Evolutionary conservation across 2,113 vertebrate species (phyloP).

Genomic region (Pipa parva): DNA sequence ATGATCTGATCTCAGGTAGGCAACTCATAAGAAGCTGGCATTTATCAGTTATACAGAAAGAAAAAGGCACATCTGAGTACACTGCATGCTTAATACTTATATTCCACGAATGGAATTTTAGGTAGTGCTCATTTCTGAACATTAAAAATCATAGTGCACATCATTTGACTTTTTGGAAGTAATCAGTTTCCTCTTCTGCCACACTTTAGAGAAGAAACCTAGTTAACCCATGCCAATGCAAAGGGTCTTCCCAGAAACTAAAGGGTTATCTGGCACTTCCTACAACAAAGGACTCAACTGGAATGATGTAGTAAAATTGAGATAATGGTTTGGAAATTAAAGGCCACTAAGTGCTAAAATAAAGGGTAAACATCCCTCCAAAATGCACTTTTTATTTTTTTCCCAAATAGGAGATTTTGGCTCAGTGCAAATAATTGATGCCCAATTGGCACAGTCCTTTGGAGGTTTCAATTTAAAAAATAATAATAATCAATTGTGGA

Average conservation of each 20-base stretch:
- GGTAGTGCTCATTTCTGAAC: constrained; percentile 46
- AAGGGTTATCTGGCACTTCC: neutral
- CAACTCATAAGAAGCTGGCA: constrained; percentile 33
- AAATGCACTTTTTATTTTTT: constrained; percentile 53
- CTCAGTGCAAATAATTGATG: constrained; percentile 62
- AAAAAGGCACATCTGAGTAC: constrained; percentile 90
- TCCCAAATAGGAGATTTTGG: constrained; percentile 43
- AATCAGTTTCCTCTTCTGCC: constrained; percentile 41
- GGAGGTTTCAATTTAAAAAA: constrained; percentile 78
- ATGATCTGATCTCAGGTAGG: neutral
- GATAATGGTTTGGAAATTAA: constrained; percentile 45
- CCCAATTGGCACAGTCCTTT: constrained; percentile 60
- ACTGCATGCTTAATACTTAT: constrained; percentile 59
- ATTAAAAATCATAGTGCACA: constrained; percentile 46
- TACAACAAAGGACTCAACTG: neutral
- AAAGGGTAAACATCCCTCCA: constrained; percentile 51
- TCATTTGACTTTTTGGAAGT: constrained; percentile 44
- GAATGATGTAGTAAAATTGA: neutral
- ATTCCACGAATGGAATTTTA: constrained; percentile 41
- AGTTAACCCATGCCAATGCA: constrained; percentile 3
- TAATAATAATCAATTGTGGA: neutral
- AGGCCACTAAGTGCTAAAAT: constrained; percentile 77
- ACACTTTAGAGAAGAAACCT: no score
- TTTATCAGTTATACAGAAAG: constrained; percentile 65
- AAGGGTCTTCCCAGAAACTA: neutral